Percentiles rank a stretch among this genome's conserved stretches.
Conservation (phyloP, 1,140 invertebrate genomes). For the Halictus rubicundus region DNA sequence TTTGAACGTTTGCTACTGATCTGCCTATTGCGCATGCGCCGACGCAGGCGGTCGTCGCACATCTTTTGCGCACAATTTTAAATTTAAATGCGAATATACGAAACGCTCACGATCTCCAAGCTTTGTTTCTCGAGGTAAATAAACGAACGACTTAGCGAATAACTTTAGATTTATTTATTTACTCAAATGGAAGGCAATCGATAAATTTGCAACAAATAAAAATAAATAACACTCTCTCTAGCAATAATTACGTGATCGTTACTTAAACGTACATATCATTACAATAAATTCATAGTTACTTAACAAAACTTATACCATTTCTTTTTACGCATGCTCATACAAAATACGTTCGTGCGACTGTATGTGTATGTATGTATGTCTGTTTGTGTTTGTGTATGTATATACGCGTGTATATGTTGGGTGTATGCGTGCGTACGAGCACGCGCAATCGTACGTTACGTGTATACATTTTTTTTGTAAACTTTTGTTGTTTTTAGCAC, state of each 20-base stretch:
- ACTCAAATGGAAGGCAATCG: slow-evolving; percentile 81
- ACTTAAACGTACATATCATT: slow-evolving; percentile 75
- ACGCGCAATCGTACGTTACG: slow-evolving; percentile 10
- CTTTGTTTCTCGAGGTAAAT: background rate
- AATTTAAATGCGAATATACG: background rate
- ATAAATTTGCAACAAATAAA: slow-evolving; percentile 82
- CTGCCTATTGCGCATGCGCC: background rate
- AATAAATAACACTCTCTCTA: slow-evolving; percentile 81
- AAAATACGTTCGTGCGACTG: slow-evolving; percentile 69
- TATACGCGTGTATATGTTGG: slow-evolving; percentile 21
- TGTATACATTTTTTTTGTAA: slow-evolving; percentile 15
- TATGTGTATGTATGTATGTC: slow-evolving; percentile 40
- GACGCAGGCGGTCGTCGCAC: background rate
- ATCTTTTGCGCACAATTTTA: no score
- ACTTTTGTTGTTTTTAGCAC: slow-evolving; percentile 16
- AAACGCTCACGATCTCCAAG: no score
- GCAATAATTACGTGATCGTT: slow-evolving; percentile 77
- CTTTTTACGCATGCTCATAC: slow-evolving; percentile 65
- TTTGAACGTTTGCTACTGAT: background rate
- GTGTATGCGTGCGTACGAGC: slow-evolving; percentile 1
- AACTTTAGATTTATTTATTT: slow-evolving; percentile 79
- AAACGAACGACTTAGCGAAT: slow-evolving; percentile 46
- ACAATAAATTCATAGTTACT: slow-evolving; percentile 77
- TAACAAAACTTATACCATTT: slow-evolving; percentile 71
- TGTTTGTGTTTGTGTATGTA: slow-evolving; percentile 6